These are phyloP conservation scores for Schizothorax lantsangensis DNA, from an alignment of 2,797 vertebrate species.

Conservation along the genomic window DNA sequence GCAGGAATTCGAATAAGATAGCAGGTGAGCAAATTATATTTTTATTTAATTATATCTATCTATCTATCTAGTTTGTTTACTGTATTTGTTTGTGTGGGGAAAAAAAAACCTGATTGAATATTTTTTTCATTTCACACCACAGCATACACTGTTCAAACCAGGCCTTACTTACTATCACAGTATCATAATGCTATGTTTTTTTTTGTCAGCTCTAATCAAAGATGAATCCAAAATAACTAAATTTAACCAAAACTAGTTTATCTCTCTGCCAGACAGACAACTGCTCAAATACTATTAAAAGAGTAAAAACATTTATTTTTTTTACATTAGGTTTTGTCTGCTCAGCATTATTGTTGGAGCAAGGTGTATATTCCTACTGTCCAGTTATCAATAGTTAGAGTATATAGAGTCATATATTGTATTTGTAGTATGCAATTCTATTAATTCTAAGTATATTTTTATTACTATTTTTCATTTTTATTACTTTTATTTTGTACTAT, in stretches of 20 bases:
- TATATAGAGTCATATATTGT: no score
- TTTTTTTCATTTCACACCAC: neutral
- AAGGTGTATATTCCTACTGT: neutral
- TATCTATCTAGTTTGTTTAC: no score
- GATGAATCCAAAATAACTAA: neutral
- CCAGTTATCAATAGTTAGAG: neutral
- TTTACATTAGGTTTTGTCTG: neutral
- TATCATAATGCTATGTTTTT: neutral
- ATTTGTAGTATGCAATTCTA: neutral
- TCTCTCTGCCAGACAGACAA: neutral
- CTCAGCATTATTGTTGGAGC: neutral
- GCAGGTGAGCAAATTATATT: conserved; percentile 50
- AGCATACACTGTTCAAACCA: neutral
- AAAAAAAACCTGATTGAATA: no score
- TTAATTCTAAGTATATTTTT: neutral
- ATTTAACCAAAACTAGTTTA: neutral
- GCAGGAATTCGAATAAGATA: conserved; percentile 57
- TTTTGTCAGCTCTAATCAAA: neutral
- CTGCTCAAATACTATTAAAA: neutral
- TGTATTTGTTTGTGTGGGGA: no score
- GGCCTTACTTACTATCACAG: neutral
- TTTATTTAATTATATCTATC: neutral
- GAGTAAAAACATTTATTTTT: neutral
- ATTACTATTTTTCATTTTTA: neutral
- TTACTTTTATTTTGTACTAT: neutral